phyloP scores from a whole-genome alignment of 2,113 vertebrate genomes.

The Delphinapterus leucas region DNA sequence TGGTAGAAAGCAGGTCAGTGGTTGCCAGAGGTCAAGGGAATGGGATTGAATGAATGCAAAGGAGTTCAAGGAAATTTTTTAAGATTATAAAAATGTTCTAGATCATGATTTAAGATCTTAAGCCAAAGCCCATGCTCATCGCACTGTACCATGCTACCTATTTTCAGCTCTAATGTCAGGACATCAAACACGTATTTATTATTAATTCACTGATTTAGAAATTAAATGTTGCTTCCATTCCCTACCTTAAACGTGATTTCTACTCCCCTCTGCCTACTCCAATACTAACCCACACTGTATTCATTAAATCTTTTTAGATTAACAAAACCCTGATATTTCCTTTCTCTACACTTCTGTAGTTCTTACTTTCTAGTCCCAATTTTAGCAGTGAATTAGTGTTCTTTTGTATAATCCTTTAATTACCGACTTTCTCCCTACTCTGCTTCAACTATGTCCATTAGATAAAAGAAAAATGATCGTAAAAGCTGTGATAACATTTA shows the following conservation, averaged over 20 bases:
- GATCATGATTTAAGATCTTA: background rate
- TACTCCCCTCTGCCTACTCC: background rate
- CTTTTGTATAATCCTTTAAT: background rate
- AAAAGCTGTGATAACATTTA: background rate
- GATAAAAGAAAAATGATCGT: background rate
- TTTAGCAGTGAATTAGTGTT: background rate
- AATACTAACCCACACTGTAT: background rate
- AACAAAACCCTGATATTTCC: background rate
- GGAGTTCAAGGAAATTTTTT: background rate
- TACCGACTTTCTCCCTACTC: background rate
- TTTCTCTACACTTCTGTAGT: background rate
- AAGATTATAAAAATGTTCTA: background rate
- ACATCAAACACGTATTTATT: background rate
- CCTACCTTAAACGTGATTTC: background rate
- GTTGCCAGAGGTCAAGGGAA: background rate
- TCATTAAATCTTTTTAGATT: background rate
- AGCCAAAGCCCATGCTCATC: background rate
- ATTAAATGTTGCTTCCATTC: background rate
- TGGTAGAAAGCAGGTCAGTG: background rate
- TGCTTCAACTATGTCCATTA: background rate
- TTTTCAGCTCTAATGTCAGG: background rate
- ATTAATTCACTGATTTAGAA: background rate
- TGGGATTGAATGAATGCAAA: background rate
- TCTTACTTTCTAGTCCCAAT: background rate
- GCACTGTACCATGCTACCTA: background rate